A percentile compares a stretch with the other conserved stretches of the same genome.
Conservation (phyloP, 2,797 vertebrate genomes). For the Tokudaia tokunoshimensis region DNA sequence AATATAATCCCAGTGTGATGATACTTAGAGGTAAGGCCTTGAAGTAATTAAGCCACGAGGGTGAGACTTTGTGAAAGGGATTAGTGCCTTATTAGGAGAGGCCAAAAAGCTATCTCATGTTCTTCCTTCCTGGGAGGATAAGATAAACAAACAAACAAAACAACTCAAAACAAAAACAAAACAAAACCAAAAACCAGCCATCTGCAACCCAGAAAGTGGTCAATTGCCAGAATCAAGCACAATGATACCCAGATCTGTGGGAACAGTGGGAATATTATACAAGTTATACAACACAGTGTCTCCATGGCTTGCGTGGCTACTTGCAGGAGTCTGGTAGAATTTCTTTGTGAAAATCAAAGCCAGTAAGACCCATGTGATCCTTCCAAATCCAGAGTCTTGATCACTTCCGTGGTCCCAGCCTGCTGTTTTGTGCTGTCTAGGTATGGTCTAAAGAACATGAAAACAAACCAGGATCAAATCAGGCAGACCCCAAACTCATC, state of each 20-base stretch:
- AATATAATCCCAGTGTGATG: background rate
- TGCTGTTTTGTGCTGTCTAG: background rate
- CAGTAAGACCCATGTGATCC: background rate
- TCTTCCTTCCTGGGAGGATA: background rate
- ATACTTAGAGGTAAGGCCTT: background rate
- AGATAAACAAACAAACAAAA: background rate
- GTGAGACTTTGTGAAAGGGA: background rate
- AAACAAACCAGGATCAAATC: background rate
- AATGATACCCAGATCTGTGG: background rate
- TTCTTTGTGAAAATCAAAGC: conserved; percentile 37
- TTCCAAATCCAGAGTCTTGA: background rate
- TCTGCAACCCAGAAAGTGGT: background rate
- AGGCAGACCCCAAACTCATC: background rate
- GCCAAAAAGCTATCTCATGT: background rate
- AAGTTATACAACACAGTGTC: background rate
- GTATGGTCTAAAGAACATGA: background rate
- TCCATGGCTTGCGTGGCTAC: background rate
- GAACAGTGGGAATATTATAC: background rate
- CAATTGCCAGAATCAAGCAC: background rate
- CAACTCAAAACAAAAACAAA: too few relatives aligned
- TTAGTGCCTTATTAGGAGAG: background rate
- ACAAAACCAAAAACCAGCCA: background rate
- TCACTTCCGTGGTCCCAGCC: background rate
- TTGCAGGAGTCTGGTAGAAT: background rate
- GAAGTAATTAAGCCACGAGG: background rate